Evolutionary conservation across 2,113 vertebrate species (phyloP), one percentile per base, ranked within the genome.

Genomic region (Hassar affinis): DNA sequence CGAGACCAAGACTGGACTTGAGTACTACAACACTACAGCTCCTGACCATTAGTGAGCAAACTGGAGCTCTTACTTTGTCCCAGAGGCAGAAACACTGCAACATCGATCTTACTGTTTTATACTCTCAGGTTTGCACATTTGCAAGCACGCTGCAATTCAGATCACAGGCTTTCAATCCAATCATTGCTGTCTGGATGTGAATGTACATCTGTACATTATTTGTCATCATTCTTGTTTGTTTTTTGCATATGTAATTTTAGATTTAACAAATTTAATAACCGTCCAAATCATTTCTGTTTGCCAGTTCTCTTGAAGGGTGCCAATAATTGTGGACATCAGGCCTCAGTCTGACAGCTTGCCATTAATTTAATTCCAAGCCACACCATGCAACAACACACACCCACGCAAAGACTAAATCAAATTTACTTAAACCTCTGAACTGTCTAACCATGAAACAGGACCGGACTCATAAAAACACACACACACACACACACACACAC

Each of bases 361-460:
- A 25, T n/a, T n/a, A 47, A 69, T 25, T 38, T 69, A 42, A 69
- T 69, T 69, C 66, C 2, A 42, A 2, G 35, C 35, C 20, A 69
- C 1, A 0, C 27, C 30, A 17, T 35, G 30, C 62, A 35, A 35
- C 30, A 64, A 30, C 27, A 57, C 56, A 68, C 68, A 11, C 4
- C 25, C 38, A 22, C 20, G 17, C 15, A 66, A 11, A 20, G n/a
- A 30, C 7, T 8, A 51, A 51, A 51, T 51, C n/a, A 51, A 51
- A 74, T 51, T 74, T 51, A 49, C 7, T 51, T 51, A 51, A 49
- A 49, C 14, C 35, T 59, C 22, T 56, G 45, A 78, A 61, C n/a
- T 71, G 49, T n/a, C 68, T 8, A 57, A 82, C 66, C 15, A 81
- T 71, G 54, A 75, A 59, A 61, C n/a, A 51, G 9, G 27, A 75